phyloP scores from a whole-genome alignment of 2,113 vertebrate species.

The Sturnira hondurensis region DNA sequence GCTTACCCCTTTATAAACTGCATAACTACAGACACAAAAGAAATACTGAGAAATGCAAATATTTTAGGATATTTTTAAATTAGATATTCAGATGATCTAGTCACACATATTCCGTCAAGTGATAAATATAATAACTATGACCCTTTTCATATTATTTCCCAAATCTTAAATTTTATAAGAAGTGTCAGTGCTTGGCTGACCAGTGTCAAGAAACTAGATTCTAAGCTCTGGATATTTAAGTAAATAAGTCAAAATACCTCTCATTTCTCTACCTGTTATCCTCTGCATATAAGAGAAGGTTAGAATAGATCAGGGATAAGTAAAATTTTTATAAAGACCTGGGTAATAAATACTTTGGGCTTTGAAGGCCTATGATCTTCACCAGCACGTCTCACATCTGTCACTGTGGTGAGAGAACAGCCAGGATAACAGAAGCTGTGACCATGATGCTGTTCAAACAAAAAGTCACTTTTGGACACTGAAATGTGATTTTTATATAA shows the following conservation, averaged over 20 bases:
- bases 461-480: background rate
- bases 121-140: background rate
- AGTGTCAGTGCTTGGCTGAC: background rate
- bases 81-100: background rate
- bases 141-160: background rate
- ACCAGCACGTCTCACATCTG: background rate
- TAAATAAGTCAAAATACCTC: background rate
- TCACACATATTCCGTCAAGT: background rate
- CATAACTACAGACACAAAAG: background rate
- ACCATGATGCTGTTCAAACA: background rate
- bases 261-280: background rate
- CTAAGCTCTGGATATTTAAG: background rate
- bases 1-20: background rate
- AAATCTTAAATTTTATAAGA: background rate
- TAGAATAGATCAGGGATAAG: background rate
- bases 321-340: background rate
- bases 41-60: background rate
- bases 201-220: background rate
- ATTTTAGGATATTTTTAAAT: background rate
- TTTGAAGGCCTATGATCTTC: background rate
- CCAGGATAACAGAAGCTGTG: background rate
- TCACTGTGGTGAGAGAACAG: background rate
- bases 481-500: background rate
- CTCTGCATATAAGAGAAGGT: background rate
- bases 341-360: background rate